Evolutionary conservation across 2,113 vertebrate genomes (phyloP).

Genomic region (Mus spicilegus): DNA sequence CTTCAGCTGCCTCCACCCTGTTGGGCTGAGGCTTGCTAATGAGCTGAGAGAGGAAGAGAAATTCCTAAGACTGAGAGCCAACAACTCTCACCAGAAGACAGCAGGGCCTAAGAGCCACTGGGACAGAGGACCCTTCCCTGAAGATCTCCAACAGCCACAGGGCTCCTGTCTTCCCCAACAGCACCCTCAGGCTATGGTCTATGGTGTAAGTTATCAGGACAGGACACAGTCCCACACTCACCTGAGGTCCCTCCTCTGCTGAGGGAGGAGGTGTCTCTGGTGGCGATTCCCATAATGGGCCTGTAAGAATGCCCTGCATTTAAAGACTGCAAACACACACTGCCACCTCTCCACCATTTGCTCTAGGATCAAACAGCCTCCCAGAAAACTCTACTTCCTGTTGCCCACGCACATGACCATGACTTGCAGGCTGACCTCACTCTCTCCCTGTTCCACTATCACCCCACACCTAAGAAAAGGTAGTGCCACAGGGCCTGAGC

Average conservation of each 20-base stretch:
- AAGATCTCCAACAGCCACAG: too few species aligned
- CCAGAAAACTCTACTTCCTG: neutral
- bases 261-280: neutral
- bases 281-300: neutral
- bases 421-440: slow-evolving; percentile 45
- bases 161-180: neutral
- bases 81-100: fast-evolving
- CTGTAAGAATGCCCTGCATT: neutral
- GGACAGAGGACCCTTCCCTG: neutral
- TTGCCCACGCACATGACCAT: neutral
- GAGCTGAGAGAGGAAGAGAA: neutral
- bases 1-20: neutral
- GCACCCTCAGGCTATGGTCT: neutral
- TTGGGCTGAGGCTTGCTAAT: neutral
- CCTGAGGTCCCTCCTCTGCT: neutral
- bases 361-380: neutral
- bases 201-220: neutral
- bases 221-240: neutral
- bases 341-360: neutral
- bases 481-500: neutral
- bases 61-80: neutral
- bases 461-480: neutral
- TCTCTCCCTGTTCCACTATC: neutral
- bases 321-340: neutral
- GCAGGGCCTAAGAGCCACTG: neutral